Percentiles rank a stretch among this genome's conserved stretches.
phyloP scores from a whole-genome alignment of 2,888 invertebrate genomes.

The Leucoma salicis region DNA sequence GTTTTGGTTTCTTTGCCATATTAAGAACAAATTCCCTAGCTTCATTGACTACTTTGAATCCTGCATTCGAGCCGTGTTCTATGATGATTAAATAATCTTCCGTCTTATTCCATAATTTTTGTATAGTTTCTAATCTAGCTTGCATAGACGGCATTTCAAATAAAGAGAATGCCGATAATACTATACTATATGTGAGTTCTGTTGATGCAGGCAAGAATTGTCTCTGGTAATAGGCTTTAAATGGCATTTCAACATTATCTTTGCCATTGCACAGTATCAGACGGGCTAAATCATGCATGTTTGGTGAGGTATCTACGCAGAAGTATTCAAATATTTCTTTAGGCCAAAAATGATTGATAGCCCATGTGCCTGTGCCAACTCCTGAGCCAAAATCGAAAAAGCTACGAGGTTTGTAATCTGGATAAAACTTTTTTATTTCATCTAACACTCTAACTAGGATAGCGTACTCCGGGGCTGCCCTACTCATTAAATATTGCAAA shows the following conservation, averaged over 20 bases:
- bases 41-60: conserved; percentile 91
- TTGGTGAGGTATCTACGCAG: conserved; percentile 90
- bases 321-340: conserved; percentile 89
- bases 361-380: conserved; percentile 93
- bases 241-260: conserved; percentile 80
- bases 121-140: conserved; percentile 85
- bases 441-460: conserved; percentile 86
- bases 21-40: conserved; percentile 90
- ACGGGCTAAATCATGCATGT: conserved; percentile 92
- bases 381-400: conserved; percentile 97
- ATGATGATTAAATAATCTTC: conserved; percentile 90
- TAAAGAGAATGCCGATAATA: conserved; percentile 90
- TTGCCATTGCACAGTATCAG: conserved; percentile 86
- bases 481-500: conserved; percentile 86
- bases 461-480: conserved; percentile 90
- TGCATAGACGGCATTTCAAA: conserved; percentile 88
- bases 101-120: conserved; percentile 94
- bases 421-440: conserved; percentile 86
- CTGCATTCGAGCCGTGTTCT: conserved; percentile 92
- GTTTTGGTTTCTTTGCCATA: conserved; percentile 52
- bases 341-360: conserved; percentile 87
- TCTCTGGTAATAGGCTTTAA: conserved; percentile 86
- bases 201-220: conserved; percentile 90
- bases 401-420: conserved; percentile 87
- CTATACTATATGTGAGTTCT: conserved; percentile 87